Base-by-base conservation (phyloP, 2,888 invertebrate species). In the Ophion ellenae region DNA sequence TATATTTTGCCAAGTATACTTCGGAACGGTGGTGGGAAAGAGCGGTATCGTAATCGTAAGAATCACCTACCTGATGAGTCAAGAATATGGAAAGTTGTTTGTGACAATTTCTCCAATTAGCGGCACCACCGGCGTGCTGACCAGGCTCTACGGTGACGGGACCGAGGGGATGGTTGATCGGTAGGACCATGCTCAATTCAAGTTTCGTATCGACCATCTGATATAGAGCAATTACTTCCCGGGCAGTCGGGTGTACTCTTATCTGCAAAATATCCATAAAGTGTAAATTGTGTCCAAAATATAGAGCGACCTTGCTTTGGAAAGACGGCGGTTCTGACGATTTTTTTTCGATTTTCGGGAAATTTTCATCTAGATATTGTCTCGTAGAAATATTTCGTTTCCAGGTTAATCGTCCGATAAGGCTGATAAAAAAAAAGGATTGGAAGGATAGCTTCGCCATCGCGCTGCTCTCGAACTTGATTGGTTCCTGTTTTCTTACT, bases 51-150 rank as follows among this genome's bases (percentile, higher is more conserved):
- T 40, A 40, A 40, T 40, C 6, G 9, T 40, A 1, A 40, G 9
- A 40, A 40, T 40, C 66, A 59, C 84, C 88, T 92, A 97, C 98
- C 96, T 98, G 98, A 95, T 98, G 97, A 45, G 97, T 96, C 71
- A 99, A 95, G 93, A 98, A 98, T 90, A 98, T 96, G 82, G 97
- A 97, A 77, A 99, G 95, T 94, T 98, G 97, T 94, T 97, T 96
- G 88, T 97, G 95, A 95, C 97, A 97, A 90, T 96, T 96, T 70
- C 96, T 95, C 94, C 97, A 97, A 91, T 97, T 96, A 0, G 96
- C 95, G 6, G 96, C 95, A 32, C 96, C 96, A n/a, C 96, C 96
- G 86, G 97, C 96, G 90, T 96, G 96, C 88, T 96, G 95, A 67
- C 95, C 96, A 86, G 96, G 96, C 83, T 96, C 96, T 0, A 98